These are phyloP conservation scores for Lochmaea crataegi DNA, from an alignment of 2,888 invertebrate genomes.

Conservation along the genomic window DNA sequence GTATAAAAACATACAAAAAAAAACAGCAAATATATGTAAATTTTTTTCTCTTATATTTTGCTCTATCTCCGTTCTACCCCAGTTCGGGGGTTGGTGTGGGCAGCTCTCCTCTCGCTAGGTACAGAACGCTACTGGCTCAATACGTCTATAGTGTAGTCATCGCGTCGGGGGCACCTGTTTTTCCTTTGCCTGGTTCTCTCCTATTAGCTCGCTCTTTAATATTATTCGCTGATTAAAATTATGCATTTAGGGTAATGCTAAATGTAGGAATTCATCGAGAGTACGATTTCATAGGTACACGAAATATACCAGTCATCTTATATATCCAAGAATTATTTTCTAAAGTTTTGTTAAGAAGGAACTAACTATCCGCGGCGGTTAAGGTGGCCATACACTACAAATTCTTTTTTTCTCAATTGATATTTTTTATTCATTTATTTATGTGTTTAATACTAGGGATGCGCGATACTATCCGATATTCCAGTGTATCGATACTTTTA, in stretches of 20 bases:
- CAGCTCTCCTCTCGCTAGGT: conserved; percentile 59
- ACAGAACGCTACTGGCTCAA: conserved; percentile 60
- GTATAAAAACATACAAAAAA: conserved; percentile 27
- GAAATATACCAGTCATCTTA: conserved; percentile 16
- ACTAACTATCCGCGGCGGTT: background rate
- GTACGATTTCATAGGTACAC: conserved; percentile 20
- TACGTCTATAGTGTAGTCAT: conserved; percentile 62
- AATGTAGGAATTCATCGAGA: conserved; percentile 23
- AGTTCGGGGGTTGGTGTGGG: conserved; percentile 55
- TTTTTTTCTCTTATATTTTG: conserved; percentile 34
- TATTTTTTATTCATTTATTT: too few relatives aligned
- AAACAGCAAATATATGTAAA: conserved; percentile 55
- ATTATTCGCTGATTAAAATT: conserved; percentile 38
- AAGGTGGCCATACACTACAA: conserved; percentile 16
- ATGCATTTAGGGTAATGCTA: conserved; percentile 37
- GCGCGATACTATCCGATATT: too few relatives aligned
- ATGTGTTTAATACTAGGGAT: too few relatives aligned
- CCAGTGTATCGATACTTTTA: too few relatives aligned
- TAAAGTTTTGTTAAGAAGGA: background rate
- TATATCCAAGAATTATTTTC: conserved; percentile 5
- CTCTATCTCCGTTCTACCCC: conserved; percentile 48
- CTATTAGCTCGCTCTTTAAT: conserved; percentile 45
- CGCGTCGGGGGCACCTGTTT: conserved; percentile 56
- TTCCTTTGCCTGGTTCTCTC: conserved; percentile 37
- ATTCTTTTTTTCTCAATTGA: too few relatives aligned